A percentile compares a stretch with the other conserved stretches of the same genome.
phyloP scores from a whole-genome alignment of 1,140 invertebrate genomes.

The Oryzaephilus surinamensis region DNA sequence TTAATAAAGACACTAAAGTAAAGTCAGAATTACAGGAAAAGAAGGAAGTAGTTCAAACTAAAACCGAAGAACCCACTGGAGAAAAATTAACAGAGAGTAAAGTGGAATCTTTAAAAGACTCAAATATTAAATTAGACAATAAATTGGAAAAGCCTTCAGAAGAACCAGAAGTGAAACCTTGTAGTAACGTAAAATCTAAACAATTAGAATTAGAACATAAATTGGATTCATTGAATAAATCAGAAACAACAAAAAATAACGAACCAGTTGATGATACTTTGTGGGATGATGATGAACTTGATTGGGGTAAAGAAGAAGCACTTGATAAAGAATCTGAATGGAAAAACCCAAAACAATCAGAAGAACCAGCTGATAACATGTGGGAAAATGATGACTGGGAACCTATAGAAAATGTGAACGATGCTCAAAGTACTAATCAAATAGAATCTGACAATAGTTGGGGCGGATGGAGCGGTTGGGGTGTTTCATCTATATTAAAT shows the following conservation, averaged over 20 bases:
- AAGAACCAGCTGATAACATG: conserved; percentile 10
- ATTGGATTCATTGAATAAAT: conserved; percentile 3
- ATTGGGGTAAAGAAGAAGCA: conserved; percentile 19
- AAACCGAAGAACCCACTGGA: no score
- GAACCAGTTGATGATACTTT: conserved; percentile 25
- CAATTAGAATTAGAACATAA: no score
- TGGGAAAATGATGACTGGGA: conserved; percentile 30
- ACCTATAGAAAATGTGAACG: conserved; percentile 20
- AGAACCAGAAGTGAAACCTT: no score
- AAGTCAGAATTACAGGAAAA: no score
- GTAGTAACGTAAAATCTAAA: no score
- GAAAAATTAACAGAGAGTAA: not conserved
- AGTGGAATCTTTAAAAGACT: not conserved
- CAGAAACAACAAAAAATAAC: conserved; percentile 1
- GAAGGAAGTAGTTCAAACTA: no score
- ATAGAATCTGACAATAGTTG: conserved; percentile 15
- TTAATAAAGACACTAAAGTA: no score
- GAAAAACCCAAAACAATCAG: not conserved
- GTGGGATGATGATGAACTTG: conserved; percentile 28
- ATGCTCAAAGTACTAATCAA: no score
- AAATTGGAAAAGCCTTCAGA: conserved; percentile 5
- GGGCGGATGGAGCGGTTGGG: conserved; percentile 51
- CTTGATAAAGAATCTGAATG: no score
- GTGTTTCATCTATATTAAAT: conserved; percentile 60
- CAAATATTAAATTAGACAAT: conserved; percentile 3